Evolutionary conservation across 2,888 invertebrate species (phyloP), one percentile per base, ranked within the genome.

Genomic region (Temnothorax rugatulus): DNA sequence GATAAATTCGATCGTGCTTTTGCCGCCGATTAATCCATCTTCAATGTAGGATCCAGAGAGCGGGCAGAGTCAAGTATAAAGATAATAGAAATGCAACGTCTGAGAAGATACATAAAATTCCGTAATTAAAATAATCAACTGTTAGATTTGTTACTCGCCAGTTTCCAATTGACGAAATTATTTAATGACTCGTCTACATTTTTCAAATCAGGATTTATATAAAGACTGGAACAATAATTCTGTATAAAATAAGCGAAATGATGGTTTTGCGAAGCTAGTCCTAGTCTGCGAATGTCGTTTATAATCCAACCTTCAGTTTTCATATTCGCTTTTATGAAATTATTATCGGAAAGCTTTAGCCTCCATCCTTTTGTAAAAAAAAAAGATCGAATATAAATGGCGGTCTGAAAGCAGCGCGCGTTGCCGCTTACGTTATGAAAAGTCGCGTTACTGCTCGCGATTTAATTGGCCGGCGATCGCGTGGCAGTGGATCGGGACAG

Each of bases 381-480:
- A 69, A 76, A 50, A 34, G 29, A 68, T 71, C 34, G 13, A 73
- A 81, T 79, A 77, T 77, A 81, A 81, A 81, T 73, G 79, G 47
- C 38, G 41, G 47, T 73, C 47, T 54, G 69, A 59, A 25, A 81
- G 79, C 59, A 29, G 44, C 59, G 79, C 47, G 68, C 59, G 71
- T 79, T 44, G 47, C 21, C 79, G 71, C 47, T 79, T 69, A 69
- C 69, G 77, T 71, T 79, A 57, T 57, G 59, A 52, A 87, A 61
- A 68, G 79, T 64, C 82, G 34, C 52, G 38, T 69, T 68, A 41
- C 52, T 41, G 73, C 66, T 81, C 57, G 63, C 75, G 79, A 79
- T 86, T 81, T 86, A 84, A 87, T 86, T 81, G 76, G 63, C 74
- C 76, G 73, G 50, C 82, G 41, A 64, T 68, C 57, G 69, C 41